phyloP scores from a whole-genome alignment of 2,113 vertebrate genomes.

The Hylia prasina region DNA sequence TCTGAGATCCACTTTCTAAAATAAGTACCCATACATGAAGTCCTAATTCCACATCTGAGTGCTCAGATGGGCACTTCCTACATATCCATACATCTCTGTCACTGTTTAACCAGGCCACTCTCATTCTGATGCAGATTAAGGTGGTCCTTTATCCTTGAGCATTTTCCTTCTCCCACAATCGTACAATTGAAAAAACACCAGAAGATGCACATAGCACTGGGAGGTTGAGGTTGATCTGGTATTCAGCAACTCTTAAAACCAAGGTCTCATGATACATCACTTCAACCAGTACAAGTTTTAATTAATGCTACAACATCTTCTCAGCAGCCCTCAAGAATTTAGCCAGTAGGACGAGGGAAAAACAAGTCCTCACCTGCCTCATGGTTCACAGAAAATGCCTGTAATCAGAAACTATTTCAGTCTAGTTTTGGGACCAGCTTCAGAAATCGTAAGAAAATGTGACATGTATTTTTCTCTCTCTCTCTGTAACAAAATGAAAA shows the following conservation, averaged over 20 bases:
- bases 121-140: conserved; percentile 21
- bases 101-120: background rate
- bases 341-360: background rate
- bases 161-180: background rate
- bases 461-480: background rate
- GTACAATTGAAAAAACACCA: background rate
- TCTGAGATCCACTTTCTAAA: conserved; percentile 32
- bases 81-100: background rate
- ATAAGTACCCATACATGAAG: background rate
- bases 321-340: background rate
- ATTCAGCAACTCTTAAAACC: background rate
- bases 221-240: background rate
- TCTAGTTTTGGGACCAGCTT: background rate
- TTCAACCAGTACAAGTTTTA: background rate
- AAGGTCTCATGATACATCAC: background rate
- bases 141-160: background rate
- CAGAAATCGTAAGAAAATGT: background rate
- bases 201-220: background rate
- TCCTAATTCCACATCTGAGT: conserved; percentile 19
- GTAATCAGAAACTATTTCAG: background rate
- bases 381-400: background rate
- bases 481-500: background rate
- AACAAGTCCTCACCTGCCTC: background rate
- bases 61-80: conserved; percentile 2
- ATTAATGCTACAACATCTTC: background rate